phyloP scores from a whole-genome alignment of 2,113 vertebrate genomes.

The Benitochromis conjunctus region DNA sequence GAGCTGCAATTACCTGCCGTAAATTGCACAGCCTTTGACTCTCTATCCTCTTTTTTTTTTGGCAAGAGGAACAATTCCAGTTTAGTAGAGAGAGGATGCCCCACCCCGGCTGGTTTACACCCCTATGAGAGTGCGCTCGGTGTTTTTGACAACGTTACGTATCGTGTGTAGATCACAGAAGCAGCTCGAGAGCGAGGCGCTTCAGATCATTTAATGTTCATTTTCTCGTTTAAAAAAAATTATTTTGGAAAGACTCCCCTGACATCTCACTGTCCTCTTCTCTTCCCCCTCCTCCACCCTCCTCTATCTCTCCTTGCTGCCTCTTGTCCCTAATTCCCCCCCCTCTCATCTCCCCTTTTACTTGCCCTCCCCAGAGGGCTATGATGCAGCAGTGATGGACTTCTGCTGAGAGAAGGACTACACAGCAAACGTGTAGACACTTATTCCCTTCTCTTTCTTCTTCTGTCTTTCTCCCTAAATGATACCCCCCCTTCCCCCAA shows the following conservation, averaged over 20 bases:
- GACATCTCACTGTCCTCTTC: conserved; percentile 2
- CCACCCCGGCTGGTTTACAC: conserved; percentile 22
- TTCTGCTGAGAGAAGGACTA: conserved; percentile 38
- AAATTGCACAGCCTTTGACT: conserved; percentile 46
- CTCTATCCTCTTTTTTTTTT: conserved; percentile 10
- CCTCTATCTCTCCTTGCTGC: conserved; percentile 16
- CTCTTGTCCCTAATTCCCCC: background rate
- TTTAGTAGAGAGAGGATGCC: conserved; percentile 3
- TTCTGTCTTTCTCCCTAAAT: background rate
- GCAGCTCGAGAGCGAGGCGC: background rate
- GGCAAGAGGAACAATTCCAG: conserved; percentile 23
- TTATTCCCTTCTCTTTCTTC: background rate
- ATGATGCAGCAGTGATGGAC: conserved; percentile 55
- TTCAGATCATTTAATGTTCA: conserved; percentile 11
- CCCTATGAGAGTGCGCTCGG: conserved; percentile 21
- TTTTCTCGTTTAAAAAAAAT: background rate
- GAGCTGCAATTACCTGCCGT: conserved; percentile 51
- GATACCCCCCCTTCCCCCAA: background rate
- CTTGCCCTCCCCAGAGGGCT: conserved; percentile 64
- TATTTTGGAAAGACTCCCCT: conserved; percentile 3
- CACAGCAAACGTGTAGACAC: conserved; percentile 7
- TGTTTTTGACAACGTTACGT: conserved; percentile 3
- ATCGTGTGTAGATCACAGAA: conserved; percentile 18
- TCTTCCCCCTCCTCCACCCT: background rate
- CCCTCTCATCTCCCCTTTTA: conserved; percentile 9